Evolutionary conservation across 2,888 invertebrate species (phyloP), one percentile per base, ranked within the genome.

Genomic region (Sphecodes monilicornis): DNA sequence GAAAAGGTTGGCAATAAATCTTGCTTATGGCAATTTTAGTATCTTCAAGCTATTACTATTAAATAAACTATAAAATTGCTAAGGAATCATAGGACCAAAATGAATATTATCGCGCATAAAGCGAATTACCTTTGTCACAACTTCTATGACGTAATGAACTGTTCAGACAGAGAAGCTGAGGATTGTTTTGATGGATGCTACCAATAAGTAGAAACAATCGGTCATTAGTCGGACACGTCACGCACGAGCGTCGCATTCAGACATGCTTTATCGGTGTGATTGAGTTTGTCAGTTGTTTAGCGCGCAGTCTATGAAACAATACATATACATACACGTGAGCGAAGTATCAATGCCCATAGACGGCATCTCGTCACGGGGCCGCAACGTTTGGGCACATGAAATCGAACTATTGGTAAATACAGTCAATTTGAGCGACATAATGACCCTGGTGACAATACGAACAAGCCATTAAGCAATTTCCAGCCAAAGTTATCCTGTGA

Each of bases 401-500:
- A 91, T 90, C 90, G 83, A 87, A 72, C 88, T 89, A 87, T 89
- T 80, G 90, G 87, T 84, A 92, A 60, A 91, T 92, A 89, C 88
- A 87, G 85, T 91, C 83, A 88, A 90, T 90, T 90, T 91, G 87
- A 90, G 90, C 80, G 88, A 90, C 87, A 89, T 78, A 90, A 91
- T 91, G 89, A 89, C 89, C 87, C 80, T 66, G 69, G 73, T 74
- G 80, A 18, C 87, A 88, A 91, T 80, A 76, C 82, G 82, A 80
- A 87, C 90, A 85, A 90, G 85, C 88, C 90, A 90, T 92, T 91
- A 90, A 90, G 90, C 89, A 88, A 90, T 90, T 90, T 83, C 87
- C 36, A 82, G 76, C 29, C 68, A 75, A 86, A 88, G 80, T 66
- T 80, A 64, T 60, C 76, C 36, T n/a, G 29, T 41, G 68, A 57